phyloP scores from a whole-genome alignment of 1,140 invertebrate genomes.

The Apis dorsata region DNA sequence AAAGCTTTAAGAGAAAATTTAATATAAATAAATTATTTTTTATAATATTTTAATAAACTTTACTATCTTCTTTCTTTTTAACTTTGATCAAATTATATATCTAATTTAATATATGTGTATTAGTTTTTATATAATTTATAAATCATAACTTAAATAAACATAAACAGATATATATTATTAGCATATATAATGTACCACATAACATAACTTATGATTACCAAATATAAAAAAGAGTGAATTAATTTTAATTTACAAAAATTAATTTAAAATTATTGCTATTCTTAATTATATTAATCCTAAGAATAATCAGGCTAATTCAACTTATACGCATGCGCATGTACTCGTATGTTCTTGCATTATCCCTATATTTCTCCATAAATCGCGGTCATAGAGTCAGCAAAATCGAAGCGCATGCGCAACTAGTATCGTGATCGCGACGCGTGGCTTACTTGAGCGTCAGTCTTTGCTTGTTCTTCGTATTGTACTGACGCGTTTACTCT shows the following conservation, averaged over 20 bases:
- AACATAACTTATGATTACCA: too few relatives aligned
- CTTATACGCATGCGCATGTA: conserved; percentile 6
- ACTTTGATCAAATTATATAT: background rate
- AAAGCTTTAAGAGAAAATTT: background rate
- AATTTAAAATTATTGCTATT: conserved; percentile 28
- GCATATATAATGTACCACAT: background rate
- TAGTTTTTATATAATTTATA: background rate
- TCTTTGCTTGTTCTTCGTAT: conserved; percentile 13
- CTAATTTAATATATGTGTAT: background rate
- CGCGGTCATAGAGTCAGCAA: conserved; percentile 23
- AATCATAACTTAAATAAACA: background rate
- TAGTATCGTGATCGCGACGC: conserved; percentile 17
- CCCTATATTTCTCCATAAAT: conserved; percentile 1
- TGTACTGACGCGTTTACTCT: background rate
- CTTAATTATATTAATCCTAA: conserved; percentile 4
- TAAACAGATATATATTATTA: background rate
- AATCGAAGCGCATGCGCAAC: background rate
- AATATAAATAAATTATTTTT: background rate
- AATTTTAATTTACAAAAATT: background rate
- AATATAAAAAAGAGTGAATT: background rate
- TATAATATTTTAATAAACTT: background rate
- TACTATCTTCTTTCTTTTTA: background rate
- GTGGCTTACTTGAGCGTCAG: conserved; percentile 20
- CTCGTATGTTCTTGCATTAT: background rate
- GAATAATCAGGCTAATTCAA: conserved; percentile 1